These are phyloP conservation scores for Caenorhabditis inopinata DNA, from an alignment of 1,140 invertebrate species.

Conservation along the genomic window DNA sequence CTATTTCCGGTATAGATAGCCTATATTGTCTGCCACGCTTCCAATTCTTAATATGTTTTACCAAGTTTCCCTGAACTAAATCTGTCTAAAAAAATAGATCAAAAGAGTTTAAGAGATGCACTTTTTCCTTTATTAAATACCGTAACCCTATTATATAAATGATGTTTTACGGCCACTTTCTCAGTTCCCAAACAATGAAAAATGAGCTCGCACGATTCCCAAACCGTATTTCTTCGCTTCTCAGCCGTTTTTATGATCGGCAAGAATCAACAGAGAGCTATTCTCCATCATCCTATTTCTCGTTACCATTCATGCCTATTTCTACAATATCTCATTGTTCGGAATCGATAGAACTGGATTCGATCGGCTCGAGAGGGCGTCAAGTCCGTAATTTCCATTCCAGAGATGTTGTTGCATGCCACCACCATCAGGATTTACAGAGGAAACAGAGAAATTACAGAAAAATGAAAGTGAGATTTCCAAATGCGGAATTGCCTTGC, in stretches of 20 bases:
- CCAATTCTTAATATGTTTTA: too few relatives aligned
- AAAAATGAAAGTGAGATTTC: not conserved
- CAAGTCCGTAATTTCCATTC: not conserved
- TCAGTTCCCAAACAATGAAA: constrained; percentile 4
- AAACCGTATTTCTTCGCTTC: not conserved
- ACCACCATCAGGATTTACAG: not conserved
- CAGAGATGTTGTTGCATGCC: not conserved
- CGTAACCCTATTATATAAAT: too few relatives aligned
- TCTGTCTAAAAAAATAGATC: too few relatives aligned
- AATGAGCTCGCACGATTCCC: not conserved
- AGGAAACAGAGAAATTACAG: not conserved
- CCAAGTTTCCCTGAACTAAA: too few relatives aligned
- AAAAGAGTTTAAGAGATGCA: too few relatives aligned
- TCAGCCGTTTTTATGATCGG: not conserved
- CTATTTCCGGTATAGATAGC: too few relatives aligned
- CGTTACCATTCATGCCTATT: not conserved
- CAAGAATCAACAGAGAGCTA: not conserved
- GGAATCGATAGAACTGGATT: not conserved
- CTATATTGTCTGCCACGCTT: too few relatives aligned
- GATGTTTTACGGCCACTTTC: not conserved
- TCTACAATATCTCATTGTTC: constrained; percentile 12
- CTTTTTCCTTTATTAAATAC: too few relatives aligned
- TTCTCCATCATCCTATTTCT: not conserved
- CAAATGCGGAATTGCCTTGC: too few relatives aligned
- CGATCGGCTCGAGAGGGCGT: not conserved